A percentile compares a stretch with the other conserved stretches of the same genome.
Conservation (phyloP, 2,888 invertebrate species). For the Branchellion lobata region DNA sequence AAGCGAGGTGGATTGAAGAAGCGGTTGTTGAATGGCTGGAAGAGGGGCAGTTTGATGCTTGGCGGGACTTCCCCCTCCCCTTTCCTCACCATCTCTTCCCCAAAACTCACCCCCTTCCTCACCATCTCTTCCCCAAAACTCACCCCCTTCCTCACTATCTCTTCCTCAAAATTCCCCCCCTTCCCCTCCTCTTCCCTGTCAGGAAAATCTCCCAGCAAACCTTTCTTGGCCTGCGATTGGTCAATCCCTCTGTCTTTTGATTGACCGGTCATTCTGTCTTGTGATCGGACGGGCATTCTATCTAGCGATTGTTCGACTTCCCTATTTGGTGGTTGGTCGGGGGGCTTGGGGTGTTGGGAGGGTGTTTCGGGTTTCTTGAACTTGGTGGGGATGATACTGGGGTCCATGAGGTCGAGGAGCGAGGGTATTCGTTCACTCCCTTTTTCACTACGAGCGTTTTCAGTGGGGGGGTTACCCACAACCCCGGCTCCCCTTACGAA, state of each 20-base stretch:
- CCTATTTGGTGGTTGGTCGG: too few species aligned
- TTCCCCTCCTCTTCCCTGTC: neutral
- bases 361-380: conserved; percentile 14
- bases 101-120: neutral
- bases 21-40: conserved; percentile 9
- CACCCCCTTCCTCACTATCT: too few species aligned
- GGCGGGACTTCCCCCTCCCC: neutral
- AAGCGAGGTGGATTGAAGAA: conserved; percentile 19
- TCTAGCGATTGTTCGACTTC: too few species aligned
- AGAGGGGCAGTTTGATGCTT: neutral
- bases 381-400: conserved; percentile 12
- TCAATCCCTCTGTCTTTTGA: too few species aligned
- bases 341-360: too few species aligned
- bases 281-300: too few species aligned
- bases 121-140: too few species aligned
- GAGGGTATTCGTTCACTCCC: neutral
- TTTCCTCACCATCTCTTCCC: too few species aligned
- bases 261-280: too few species aligned
- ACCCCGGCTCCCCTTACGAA: neutral
- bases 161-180: neutral
- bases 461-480: neutral
- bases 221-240: conserved; percentile 26
- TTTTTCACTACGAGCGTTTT: neutral
- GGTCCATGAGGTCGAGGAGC: conserved; percentile 31
- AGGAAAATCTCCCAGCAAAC: conserved; percentile 35